Evolutionary conservation across 2,113 vertebrate genomes (phyloP).

Genomic region (Pyxicephalus adspersus): DNA sequence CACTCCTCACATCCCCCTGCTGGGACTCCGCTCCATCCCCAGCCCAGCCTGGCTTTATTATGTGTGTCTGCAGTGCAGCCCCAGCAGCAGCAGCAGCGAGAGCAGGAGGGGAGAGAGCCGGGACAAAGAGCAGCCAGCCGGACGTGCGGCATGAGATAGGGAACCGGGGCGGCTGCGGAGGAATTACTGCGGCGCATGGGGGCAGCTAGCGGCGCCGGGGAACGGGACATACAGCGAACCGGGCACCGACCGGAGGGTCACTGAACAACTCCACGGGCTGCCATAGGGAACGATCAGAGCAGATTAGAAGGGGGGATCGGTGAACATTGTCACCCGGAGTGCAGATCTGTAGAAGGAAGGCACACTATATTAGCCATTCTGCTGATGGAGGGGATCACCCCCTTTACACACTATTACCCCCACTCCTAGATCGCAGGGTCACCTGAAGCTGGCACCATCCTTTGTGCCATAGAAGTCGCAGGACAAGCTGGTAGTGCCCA

Average conservation of each 20-base stretch:
- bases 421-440: neutral
- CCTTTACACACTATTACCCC: neutral
- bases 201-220: constrained; percentile 77
- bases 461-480: neutral
- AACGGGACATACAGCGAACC: constrained; percentile 47
- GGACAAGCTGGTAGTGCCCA: too few species aligned
- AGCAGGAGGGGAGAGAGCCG: constrained; percentile 97
- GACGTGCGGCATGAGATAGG: constrained; percentile 82
- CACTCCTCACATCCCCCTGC: constrained; percentile 99
- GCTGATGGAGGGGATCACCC: neutral
- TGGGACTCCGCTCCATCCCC: constrained; percentile 99
- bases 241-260: constrained; percentile 25
- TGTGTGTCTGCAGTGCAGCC: constrained; percentile 99
- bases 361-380: neutral
- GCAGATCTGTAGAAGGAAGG: too few species aligned
- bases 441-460: neutral
- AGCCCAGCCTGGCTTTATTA: constrained; percentile 99
- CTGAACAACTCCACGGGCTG: too few species aligned
- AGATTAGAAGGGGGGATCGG: constrained; percentile 49
- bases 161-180: constrained; percentile 78
- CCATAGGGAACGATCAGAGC: neutral
- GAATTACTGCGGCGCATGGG: constrained; percentile 81
- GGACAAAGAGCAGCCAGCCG: constrained; percentile 97
- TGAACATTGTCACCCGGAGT: too few species aligned
- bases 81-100: constrained; percentile 98